phyloP scores from a whole-genome alignment of 92 coral and sea anemone genomes.

The Zoanthus solanderi region DNA sequence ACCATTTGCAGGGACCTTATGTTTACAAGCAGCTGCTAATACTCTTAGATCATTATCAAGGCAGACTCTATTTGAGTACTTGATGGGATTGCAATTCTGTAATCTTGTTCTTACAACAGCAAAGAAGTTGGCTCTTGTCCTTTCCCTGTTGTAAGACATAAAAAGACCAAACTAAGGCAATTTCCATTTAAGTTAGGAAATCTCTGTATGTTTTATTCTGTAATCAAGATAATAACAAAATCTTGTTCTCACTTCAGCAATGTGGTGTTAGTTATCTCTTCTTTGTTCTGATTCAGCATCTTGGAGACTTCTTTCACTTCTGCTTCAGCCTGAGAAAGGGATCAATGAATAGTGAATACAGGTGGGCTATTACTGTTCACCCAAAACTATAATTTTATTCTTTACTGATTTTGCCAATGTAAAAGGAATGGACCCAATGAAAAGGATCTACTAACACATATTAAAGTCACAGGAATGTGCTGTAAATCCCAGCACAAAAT shows the following conservation, averaged over 20 bases:
- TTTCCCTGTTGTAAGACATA: conserved; percentile 45
- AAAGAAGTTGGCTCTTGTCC: conserved; percentile 68
- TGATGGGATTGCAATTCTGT: conserved; percentile 60
- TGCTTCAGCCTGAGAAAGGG: conserved; percentile 55
- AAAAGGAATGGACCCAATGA: background rate
- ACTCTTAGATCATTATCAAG: conserved; percentile 65
- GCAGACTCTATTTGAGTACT: conserved; percentile 59
- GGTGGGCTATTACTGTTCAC: background rate
- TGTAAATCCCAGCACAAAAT: background rate
- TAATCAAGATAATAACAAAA: conserved; percentile 10
- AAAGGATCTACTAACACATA: too few relatives aligned
- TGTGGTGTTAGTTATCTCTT: conserved; percentile 54
- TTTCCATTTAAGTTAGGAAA: background rate
- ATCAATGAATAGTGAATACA: background rate
- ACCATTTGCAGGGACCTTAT: conserved; percentile 59
- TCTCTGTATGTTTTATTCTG: background rate
- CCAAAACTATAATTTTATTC: background rate
- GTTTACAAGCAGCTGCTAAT: conserved; percentile 55
- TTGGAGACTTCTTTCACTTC: conserved; percentile 56
- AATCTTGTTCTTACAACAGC: conserved; percentile 42
- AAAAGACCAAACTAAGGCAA: background rate
- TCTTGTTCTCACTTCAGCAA: conserved; percentile 52
- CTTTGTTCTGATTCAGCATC: conserved; percentile 51
- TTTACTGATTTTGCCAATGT: background rate
- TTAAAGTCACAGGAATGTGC: too few relatives aligned